Conservation (phyloP, 2,113 vertebrate genomes). For the Zosterops lateralis region DNA sequence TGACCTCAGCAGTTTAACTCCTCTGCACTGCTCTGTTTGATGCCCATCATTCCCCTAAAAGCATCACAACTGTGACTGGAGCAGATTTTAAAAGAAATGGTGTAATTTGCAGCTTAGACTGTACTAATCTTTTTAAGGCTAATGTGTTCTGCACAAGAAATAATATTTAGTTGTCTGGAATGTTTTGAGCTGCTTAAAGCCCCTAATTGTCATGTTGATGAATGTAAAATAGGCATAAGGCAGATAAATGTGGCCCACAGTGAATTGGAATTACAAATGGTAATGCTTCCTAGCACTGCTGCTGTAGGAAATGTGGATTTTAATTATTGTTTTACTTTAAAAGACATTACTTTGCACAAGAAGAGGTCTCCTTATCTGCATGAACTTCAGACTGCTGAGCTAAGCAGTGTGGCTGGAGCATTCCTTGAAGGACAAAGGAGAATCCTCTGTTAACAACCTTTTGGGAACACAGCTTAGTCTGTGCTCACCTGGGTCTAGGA, state of each 20-base stretch:
- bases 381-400: background rate
- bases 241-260: background rate
- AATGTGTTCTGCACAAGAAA: background rate
- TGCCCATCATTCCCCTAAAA: background rate
- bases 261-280: constrained; percentile 1
- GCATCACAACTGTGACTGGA: background rate
- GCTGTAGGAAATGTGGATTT: background rate
- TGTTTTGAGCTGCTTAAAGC: constrained; percentile 19
- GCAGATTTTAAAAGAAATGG: background rate
- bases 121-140: background rate
- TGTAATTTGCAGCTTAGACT: background rate
- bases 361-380: background rate
- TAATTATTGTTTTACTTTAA: constrained; percentile 12
- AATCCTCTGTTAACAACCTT: background rate
- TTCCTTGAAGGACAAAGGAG: background rate
- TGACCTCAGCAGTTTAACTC: background rate
- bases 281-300: background rate
- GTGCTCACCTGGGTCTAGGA: background rate
- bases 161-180: background rate
- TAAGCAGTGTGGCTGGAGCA: background rate
- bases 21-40: background rate
- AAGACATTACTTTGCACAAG: background rate
- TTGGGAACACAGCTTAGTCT: background rate
- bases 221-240: background rate
- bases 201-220: constrained; percentile 36